Percentiles rank a stretch among this genome's conserved stretches.
Conservation (phyloP, 1,140 invertebrate genomes). For the Nilaparvata lugens region DNA sequence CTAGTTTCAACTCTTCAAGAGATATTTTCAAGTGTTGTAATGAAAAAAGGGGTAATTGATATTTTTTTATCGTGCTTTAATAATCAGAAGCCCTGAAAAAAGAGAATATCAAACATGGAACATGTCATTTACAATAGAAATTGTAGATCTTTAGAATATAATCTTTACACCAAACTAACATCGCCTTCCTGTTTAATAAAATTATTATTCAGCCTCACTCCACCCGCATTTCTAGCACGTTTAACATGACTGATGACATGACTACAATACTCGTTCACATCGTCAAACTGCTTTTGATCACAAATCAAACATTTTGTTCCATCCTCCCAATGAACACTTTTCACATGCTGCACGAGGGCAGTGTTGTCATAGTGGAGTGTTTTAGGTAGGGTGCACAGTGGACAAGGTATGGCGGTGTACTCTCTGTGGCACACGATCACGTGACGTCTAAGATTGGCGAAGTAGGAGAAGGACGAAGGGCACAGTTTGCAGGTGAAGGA, state of each 20-base stretch:
- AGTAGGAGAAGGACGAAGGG: slow-evolving; percentile 22
- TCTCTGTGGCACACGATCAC: slow-evolving; percentile 19
- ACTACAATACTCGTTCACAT: slow-evolving; percentile 17
- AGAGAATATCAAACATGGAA: too few relatives aligned
- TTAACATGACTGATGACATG: slow-evolving; percentile 23
- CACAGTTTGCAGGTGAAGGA: slow-evolving; percentile 21
- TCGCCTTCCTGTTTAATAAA: too few relatives aligned
- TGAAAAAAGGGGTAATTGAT: too few relatives aligned
- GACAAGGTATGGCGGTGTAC: slow-evolving; percentile 9
- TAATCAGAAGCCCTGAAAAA: too few relatives aligned
- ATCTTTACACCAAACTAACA: too few relatives aligned
- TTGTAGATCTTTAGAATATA: too few relatives aligned
- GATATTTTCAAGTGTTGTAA: too few relatives aligned
- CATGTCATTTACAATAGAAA: too few relatives aligned
- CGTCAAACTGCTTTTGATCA: slow-evolving; percentile 18
- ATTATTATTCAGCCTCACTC: too few relatives aligned
- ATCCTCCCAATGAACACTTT: slow-evolving; percentile 11
- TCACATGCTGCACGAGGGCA: slow-evolving; percentile 16
- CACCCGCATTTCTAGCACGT: background rate
- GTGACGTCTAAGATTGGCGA: slow-evolving; percentile 19
- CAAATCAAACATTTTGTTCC: slow-evolving; percentile 8
- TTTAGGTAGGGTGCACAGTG: slow-evolving; percentile 11
- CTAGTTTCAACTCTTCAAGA: too few relatives aligned
- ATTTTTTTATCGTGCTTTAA: too few relatives aligned
- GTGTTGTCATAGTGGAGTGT: slow-evolving; percentile 6